Evolutionary conservation across 2,888 invertebrate species (phyloP), one percentile per base, ranked within the genome.

Genomic region (Lepidochrysops patricia): DNA sequence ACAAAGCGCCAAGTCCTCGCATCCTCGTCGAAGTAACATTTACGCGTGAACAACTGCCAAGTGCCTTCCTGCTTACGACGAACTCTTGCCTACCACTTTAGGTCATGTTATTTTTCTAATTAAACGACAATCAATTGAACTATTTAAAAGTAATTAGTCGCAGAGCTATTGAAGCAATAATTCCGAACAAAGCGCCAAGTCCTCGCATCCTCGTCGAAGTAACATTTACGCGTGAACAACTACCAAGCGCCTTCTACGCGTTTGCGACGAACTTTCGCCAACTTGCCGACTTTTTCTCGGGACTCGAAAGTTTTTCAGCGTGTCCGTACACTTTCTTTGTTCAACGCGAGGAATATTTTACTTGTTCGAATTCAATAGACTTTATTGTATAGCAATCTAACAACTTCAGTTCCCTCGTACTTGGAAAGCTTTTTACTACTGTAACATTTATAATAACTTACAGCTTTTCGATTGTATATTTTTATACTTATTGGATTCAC

Each of bases 171-270:
- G 19, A 43, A 43, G 19, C 43, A 19, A 19, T 43, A 27, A 48
- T 37, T 60, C 60, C 43, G 58, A 62, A 63, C 48, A 58, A 52
- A 61, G 43, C 35, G 43, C 25, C 48, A 63, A 63, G 49, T 63
- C 60, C 43, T 57, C 61, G 59, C 29, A 61, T 60, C 57, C 57
- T 63, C 62, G 62, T 63, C 62, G 62, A 65, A 63, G 66, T 63
- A 62, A 61, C 60, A 61, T 64, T 63, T 64, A 68, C 60, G 66
- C 66, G 63, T 66, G 62, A 63, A 62, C 49, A 60, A 67, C 61
- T 61, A 59, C 32, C 54, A 59, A 58, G 57, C 62, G 62, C 62
- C 48, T 61, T 62, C 35, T 60, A 64, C 61, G 57, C 58, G 62
- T 43, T 60, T 63, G 54, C 57, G 48, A 57, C 35, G 29, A 60